Evolutionary conservation across 2,113 vertebrate genomes (phyloP).

Genomic region (Trinectes maculatus): DNA sequence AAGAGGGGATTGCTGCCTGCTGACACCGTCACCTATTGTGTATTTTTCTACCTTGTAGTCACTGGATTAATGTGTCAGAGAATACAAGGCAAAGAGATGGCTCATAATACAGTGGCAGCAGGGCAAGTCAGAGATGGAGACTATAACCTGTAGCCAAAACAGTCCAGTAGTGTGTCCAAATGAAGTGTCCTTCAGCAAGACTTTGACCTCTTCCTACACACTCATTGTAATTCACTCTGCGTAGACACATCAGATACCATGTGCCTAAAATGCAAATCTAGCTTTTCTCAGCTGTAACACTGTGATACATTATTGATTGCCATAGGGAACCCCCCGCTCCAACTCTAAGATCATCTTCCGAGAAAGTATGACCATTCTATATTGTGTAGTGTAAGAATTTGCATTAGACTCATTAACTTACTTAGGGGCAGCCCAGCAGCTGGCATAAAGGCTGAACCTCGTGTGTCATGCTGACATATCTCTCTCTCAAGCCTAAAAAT

Average conservation of each 20-base stretch:
- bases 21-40: conserved; percentile 35
- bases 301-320: conserved; percentile 47
- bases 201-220: conserved; percentile 16
- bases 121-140: conserved; percentile 19
- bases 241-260: neutral
- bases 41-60: conserved; percentile 45
- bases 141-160: conserved; percentile 35
- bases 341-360: neutral
- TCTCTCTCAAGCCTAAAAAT: conserved; percentile 7
- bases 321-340: neutral
- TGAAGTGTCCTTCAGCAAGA: conserved; percentile 40
- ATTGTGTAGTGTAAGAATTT: conserved; percentile 5
- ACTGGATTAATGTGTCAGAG: conserved; percentile 51
- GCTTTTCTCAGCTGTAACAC: conserved; percentile 36
- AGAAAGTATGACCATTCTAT: neutral
- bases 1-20: conserved; percentile 31
- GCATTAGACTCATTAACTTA: neutral
- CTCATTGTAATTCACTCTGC: conserved; percentile 45
- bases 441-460: neutral
- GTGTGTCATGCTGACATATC: neutral
- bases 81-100: conserved; percentile 40
- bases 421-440: neutral
- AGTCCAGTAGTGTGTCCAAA: conserved; percentile 5
- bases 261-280: conserved; percentile 43
- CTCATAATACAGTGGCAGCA: conserved; percentile 37